Conservation (phyloP, 1,140 invertebrate genomes). For the Ridgeia piscesae region DNA sequence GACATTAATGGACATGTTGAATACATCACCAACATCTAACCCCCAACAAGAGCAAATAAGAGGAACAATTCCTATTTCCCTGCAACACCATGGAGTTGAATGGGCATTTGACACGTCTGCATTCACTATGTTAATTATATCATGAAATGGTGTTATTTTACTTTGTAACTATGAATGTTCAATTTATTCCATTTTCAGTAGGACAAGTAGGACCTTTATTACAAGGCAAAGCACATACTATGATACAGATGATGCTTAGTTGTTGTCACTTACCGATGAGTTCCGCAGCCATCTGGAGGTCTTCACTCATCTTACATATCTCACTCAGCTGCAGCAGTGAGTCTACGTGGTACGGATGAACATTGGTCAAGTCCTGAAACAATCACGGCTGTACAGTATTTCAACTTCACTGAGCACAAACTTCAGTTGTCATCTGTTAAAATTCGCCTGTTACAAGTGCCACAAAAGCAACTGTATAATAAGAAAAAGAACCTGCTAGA, state of each 20-base stretch:
- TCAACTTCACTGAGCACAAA: not conserved
- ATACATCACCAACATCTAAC: not conserved
- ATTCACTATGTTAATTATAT: not conserved
- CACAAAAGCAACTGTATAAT: not conserved
- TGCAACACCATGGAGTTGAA: not conserved
- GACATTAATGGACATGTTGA: too few relatives aligned
- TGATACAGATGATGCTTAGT: not conserved
- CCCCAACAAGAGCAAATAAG: not conserved
- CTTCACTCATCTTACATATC: slow-evolving; percentile 77
- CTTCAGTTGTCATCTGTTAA: not conserved
- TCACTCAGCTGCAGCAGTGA: slow-evolving; percentile 82
- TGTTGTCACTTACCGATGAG: slow-evolving; percentile 62
- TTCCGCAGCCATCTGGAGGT: slow-evolving; percentile 76
- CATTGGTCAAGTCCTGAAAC: slow-evolving; percentile 71
- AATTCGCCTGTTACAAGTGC: not conserved
- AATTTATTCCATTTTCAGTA: not conserved
- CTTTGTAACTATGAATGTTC: not conserved
- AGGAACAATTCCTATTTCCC: not conserved
- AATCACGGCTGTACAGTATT: not conserved
- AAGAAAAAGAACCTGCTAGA: not conserved
- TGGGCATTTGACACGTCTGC: not conserved
- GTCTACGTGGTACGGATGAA: slow-evolving; percentile 81
- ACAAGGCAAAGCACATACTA: not conserved
- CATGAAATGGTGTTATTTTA: not conserved
- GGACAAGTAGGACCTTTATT: too few relatives aligned